Evolutionary conservation across 2,888 invertebrate genomes (phyloP), one percentile per base, ranked within the genome.

Genomic region (Tillus elongatus): DNA sequence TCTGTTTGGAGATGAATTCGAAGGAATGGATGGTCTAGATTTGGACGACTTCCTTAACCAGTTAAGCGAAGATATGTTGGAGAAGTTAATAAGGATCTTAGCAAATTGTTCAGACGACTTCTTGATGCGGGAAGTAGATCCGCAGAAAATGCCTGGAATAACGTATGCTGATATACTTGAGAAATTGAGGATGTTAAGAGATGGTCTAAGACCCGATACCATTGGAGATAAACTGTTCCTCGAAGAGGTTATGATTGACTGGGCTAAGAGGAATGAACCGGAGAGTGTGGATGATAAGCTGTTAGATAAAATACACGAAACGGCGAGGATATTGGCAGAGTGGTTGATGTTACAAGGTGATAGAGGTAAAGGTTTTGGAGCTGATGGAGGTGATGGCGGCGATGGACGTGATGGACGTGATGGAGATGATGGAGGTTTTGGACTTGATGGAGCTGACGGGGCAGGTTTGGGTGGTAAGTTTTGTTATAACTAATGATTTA

Each of bases 251-350:
- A 45, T 60, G 44, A 43, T 51, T 3, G 49, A 53, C 4, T 60
- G 60, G 60, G 56, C 56, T 0, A 40, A 40, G 27, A 42, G 40
- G 15, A 54, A 53, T 34, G 51, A 53, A 6, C 57, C 56, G 2
- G 52, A 57, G 2, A 41, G 51, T 13, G 50, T 59, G 1, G 47
- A 56, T 36, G 47, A 52, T 6, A 6, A 6, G n/a, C 24, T 19
- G 6, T 6, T 10, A 8, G 43, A 46, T 2, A 47, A 49, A 39
- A 47, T 50, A n/a, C 33, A 40, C 8, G 36, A 41, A 3, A 40
- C 50, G 3, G 45, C 50, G 24, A 34, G 38, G 30, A 6, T 29
- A 6, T 11, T 29, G 9, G 9, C 30, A 6, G 30, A 19, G 6
- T 19, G 24, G 24, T 19, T 19, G n/a, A 6, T 19, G 24, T 19